Percentiles rank a stretch among this genome's conserved stretches.
phyloP scores from a whole-genome alignment of 2,888 invertebrate genomes.

The Drosophila paranaensis region DNA sequence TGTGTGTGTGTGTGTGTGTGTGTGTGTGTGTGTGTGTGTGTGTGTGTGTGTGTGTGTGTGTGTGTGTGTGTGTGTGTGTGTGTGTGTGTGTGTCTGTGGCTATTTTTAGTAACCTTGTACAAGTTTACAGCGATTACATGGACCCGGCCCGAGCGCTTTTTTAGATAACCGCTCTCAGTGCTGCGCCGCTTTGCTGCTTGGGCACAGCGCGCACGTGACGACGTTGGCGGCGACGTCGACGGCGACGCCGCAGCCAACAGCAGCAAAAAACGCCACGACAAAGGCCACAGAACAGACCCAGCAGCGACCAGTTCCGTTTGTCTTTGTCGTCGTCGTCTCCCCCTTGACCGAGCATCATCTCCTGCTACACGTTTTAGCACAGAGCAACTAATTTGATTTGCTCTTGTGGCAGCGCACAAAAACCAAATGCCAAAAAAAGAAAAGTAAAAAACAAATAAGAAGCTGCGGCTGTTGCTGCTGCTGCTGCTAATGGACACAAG shows the following conservation, averaged over 20 bases:
- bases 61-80: neutral
- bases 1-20: conserved; percentile 6
- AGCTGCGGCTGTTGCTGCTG: conserved; percentile 6
- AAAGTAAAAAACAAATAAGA: conserved; percentile 22
- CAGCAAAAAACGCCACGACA: conserved; percentile 12
- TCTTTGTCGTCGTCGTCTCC: conserved; percentile 16
- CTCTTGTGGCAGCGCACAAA: conserved; percentile 31
- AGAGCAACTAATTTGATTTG: conserved; percentile 65
- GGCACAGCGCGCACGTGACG: conserved; percentile 58
- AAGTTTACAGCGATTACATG: conserved; percentile 68
- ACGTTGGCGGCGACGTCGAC: conserved; percentile 20
- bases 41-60: conserved; percentile 1
- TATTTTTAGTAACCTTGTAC: conserved; percentile 67
- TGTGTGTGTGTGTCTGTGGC: conserved; percentile 32
- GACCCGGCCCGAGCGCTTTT: conserved; percentile 56
- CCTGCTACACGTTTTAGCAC: conserved; percentile 56
- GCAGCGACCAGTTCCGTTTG: conserved; percentile 51
- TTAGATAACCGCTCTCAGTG: conserved; percentile 52
- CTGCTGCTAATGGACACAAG: conserved; percentile 50
- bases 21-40: conserved; percentile 26
- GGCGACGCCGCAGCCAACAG: conserved; percentile 16
- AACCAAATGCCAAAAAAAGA: conserved; percentile 18
- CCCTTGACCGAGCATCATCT: neutral
- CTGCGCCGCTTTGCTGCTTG: conserved; percentile 16
- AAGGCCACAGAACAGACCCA: conserved; percentile 39